Evolutionary conservation across 2,113 vertebrate species (phyloP).

Genomic region (Oncorhynchus gorbuscha): DNA sequence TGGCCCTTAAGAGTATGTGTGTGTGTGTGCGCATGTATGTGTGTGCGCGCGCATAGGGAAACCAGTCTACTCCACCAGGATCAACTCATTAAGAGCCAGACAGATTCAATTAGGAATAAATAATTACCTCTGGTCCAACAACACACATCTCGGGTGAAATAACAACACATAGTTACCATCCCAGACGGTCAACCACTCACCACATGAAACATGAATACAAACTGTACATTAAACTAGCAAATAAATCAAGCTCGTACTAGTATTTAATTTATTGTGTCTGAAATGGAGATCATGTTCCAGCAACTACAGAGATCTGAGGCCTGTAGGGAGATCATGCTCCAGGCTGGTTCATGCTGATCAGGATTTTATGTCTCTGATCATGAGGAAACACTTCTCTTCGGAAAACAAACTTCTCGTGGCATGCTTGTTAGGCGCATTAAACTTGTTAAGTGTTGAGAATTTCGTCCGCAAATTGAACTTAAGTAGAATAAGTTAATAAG

Average conservation of each 20-base stretch:
- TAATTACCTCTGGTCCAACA: slow-evolving; percentile 46
- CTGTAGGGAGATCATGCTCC: neutral
- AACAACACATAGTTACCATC: slow-evolving; percentile 12
- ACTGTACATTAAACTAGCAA: slow-evolving; percentile 30
- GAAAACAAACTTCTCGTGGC: slow-evolving; percentile 52
- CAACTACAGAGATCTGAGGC: too few species aligned
- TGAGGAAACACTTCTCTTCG: slow-evolving; percentile 28
- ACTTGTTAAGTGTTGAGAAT: slow-evolving; percentile 49
- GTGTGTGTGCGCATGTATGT: slow-evolving; percentile 3
- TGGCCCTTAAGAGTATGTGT: slow-evolving; percentile 23
- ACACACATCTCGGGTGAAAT: slow-evolving; percentile 21
- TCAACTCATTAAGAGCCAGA: slow-evolving; percentile 59
- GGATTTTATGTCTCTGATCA: slow-evolving; percentile 51
- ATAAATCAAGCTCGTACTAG: slow-evolving; percentile 11
- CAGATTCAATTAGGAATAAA: slow-evolving; percentile 67
- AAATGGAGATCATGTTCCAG: neutral
- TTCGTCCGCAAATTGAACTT: slow-evolving; percentile 49
- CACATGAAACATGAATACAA: slow-evolving; percentile 27
- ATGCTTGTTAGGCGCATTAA: slow-evolving; percentile 34
- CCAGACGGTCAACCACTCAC: slow-evolving; percentile 21
- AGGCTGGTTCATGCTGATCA: slow-evolving; percentile 14
- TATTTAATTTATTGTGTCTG: neutral
- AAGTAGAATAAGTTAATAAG: slow-evolving; percentile 59
- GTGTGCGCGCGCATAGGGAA: slow-evolving; percentile 47
- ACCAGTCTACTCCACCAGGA: slow-evolving; percentile 58